Base-by-base conservation (phyloP, 2,888 invertebrate genomes). In the Nysson spinosus region DNA sequence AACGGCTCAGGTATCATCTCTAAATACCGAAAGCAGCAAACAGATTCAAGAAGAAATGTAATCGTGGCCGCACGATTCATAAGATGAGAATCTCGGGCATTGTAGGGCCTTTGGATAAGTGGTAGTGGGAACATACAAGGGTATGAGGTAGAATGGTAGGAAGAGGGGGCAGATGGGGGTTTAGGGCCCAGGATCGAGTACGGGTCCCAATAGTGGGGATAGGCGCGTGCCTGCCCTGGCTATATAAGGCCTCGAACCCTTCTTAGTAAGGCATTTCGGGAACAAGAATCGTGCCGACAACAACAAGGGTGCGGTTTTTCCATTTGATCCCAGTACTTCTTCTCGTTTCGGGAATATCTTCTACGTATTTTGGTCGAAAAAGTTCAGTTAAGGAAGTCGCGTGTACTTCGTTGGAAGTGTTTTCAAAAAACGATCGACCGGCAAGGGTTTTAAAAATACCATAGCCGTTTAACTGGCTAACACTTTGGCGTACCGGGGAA, bases 211-310 rank as follows among this genome's bases (percentile, higher is more conserved):
- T 90, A 89, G 91, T 89, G 90, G 91, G 90, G 89, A 88, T 87
- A 89, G 90, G 90, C 90, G 90, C 90, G 90, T 89, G 89, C 89
- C 90, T 89, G 89, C 88, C 88, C 72, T 64, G 78, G 71, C 84
- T 86, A 87, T 87, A 86, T 86, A 87, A 87, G 86, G 82, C 86
- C 85, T 84, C 80, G 81, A 79, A 82, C 83, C 85, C 83, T 84
- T 82, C 80, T 78, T 77, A 75, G 77, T 72, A 75, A 82, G 79
- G 82, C 87, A 87, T 87, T 87, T 87, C 87, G 87, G 87, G 83
- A 86, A 86, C 85, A 77, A 80, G 80, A 70, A 80, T 75, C 82
- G 82, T 78, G 71, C 81, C 77, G 81, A 72, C 67, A 76, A 78
- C 81, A 79, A 81, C 78, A 72, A 80, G 82, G 81, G 83, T 82